Evolutionary conservation across 2,888 invertebrate genomes (phyloP).

Genomic region (Phymatocera aterrima): DNA sequence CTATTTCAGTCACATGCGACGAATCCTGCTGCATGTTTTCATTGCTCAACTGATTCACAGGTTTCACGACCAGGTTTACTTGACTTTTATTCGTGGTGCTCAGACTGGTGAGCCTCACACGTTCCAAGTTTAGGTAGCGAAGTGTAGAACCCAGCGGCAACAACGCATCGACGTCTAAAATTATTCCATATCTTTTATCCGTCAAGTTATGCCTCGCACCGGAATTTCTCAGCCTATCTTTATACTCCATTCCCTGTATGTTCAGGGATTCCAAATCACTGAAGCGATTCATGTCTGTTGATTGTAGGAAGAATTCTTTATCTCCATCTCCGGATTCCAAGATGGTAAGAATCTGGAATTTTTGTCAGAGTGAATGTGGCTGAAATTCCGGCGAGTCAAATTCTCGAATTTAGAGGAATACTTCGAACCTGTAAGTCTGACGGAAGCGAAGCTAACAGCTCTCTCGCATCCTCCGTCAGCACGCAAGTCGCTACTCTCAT

Average conservation of each 20-base stretch:
- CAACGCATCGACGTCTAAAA: conserved; percentile 65
- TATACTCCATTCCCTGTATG: conserved; percentile 76
- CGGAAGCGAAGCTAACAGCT: conserved; percentile 62
- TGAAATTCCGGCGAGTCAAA: neutral
- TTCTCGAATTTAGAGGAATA: neutral
- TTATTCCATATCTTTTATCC: conserved; percentile 56
- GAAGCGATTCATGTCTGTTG: conserved; percentile 75
- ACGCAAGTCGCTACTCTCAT: conserved; percentile 67
- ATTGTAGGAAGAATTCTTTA: conserved; percentile 64
- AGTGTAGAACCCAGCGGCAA: conserved; percentile 62
- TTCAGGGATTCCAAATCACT: conserved; percentile 78
- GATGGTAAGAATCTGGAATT: conserved; percentile 64
- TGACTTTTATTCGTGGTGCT: conserved; percentile 58
- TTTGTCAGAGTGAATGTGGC: neutral
- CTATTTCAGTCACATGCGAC: conserved; percentile 45
- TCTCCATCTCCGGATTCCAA: conserved; percentile 65
- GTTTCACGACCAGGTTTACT: conserved; percentile 66
- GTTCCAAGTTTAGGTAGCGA: conserved; percentile 66
- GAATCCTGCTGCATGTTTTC: conserved; percentile 46
- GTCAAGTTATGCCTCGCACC: conserved; percentile 47
- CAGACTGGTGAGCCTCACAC: conserved; percentile 62
- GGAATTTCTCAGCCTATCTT: conserved; percentile 50
- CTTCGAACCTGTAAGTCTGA: conserved; percentile 63
- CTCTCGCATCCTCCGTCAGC: conserved; percentile 59
- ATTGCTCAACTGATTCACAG: conserved; percentile 53